Conservation (phyloP, 2,888 invertebrate species). For the Bellardia pandia region DNA sequence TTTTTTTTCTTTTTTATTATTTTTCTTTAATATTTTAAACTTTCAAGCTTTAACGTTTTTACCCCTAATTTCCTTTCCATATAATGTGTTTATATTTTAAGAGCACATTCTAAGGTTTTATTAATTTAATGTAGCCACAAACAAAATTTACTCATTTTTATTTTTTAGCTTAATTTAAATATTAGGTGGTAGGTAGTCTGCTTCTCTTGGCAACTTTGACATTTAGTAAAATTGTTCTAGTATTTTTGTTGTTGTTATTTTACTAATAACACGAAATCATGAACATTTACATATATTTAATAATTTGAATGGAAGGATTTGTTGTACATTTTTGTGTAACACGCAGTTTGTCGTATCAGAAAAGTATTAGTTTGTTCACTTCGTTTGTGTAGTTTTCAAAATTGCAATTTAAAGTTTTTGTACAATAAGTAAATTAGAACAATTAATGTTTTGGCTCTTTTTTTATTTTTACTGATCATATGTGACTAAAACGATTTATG, state of each 20-base stretch:
- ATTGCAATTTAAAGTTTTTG: no score
- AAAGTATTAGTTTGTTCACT: no score
- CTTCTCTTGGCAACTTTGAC: slow-evolving; percentile 29
- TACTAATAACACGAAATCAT: slow-evolving; percentile 36
- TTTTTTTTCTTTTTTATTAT: background rate
- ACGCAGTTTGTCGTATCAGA: no score
- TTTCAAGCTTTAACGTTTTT: slow-evolving; percentile 10
- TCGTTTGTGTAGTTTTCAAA: no score
- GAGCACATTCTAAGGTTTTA: background rate
- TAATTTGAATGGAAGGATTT: background rate
- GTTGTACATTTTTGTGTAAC: no score
- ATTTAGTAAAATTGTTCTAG: slow-evolving; percentile 6
- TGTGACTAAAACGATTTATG: no score
- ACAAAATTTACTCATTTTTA: background rate
- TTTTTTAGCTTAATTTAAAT: slow-evolving; percentile 11
- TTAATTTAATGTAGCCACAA: background rate
- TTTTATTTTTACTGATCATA: no score
- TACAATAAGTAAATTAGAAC: no score
- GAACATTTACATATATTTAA: slow-evolving; percentile 19
- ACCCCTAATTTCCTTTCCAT: slow-evolving; percentile 4
- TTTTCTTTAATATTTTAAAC: slow-evolving; percentile 24
- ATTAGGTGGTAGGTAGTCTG: background rate
- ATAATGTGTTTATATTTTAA: background rate
- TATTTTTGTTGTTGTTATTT: background rate
- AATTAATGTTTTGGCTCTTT: no score